Conservation (phyloP, 2,113 vertebrate genomes). For the Mastomys natalensis region DNA sequence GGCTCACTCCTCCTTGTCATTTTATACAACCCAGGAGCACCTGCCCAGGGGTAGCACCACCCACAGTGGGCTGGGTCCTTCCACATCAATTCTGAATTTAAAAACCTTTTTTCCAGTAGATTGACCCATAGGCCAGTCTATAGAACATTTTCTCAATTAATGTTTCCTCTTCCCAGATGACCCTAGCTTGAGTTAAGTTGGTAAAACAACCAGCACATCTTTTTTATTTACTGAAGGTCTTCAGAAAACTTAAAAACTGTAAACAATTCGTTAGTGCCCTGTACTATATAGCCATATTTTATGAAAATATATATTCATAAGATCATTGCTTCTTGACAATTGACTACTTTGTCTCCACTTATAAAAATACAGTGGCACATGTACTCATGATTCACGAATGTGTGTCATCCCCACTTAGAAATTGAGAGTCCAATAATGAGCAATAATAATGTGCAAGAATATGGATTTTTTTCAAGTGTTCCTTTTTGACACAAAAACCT, state of each 20-base stretch:
- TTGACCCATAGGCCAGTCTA: not conserved
- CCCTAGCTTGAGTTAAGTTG: not conserved
- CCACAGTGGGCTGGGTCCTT: not conserved
- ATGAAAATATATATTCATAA: too few species aligned
- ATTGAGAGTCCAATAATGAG: not conserved
- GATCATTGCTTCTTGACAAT: not conserved
- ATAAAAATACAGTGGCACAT: not conserved
- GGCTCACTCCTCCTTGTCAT: not conserved
- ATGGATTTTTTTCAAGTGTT: not conserved
- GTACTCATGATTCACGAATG: constrained; percentile 30
- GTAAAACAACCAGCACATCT: not conserved
- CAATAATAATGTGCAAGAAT: not conserved
- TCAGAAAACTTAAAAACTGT: not conserved
- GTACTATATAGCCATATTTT: not conserved
- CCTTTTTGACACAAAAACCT: not conserved
- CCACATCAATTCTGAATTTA: not conserved
- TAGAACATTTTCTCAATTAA: not conserved
- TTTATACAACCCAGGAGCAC: not conserved
- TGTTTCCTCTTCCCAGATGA: not conserved
- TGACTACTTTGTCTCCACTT: not conserved
- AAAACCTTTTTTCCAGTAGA: not conserved
- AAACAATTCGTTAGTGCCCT: not conserved
- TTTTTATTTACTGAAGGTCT: not conserved
- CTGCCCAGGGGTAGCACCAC: not conserved
- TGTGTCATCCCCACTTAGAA: not conserved